Percentiles rank a stretch among this genome's conserved stretches.
These are phyloP conservation scores for Octodonta nipae DNA, from an alignment of 2,888 invertebrate species.

Conservation along the genomic window DNA sequence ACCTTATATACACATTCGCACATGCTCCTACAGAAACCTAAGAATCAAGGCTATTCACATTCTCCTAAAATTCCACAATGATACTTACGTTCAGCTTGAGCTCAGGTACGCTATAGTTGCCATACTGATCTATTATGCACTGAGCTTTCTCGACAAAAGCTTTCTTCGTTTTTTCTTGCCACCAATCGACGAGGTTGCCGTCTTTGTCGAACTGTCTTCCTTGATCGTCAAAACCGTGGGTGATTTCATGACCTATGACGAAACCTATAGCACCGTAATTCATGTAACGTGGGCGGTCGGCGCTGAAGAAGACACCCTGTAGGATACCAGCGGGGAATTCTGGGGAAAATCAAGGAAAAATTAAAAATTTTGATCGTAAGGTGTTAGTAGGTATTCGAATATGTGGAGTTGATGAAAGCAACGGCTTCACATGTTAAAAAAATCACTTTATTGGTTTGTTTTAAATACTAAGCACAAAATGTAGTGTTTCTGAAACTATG, in stretches of 20 bases:
- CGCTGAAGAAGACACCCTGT: slow-evolving; percentile 82
- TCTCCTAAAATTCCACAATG: no score
- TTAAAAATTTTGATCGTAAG: no score
- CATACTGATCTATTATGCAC: slow-evolving; percentile 88
- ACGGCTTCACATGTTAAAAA: no score
- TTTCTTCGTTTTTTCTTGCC: slow-evolving; percentile 70
- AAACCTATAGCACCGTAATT: slow-evolving; percentile 86
- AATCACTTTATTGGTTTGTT: no score
- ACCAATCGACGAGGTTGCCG: slow-evolving; percentile 88
- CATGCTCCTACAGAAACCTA: no score
- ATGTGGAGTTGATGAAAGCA: no score
- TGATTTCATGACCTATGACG: slow-evolving; percentile 85
- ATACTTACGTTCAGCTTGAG: slow-evolving; percentile 56
- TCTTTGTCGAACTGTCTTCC: slow-evolving; percentile 85
- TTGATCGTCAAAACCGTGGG: slow-evolving; percentile 80
- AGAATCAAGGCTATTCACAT: no score
- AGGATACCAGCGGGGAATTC: slow-evolving; percentile 89
- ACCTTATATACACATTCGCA: no score
- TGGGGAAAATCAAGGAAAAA: no score
- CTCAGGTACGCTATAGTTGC: slow-evolving; percentile 72
- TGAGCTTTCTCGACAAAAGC: slow-evolving; percentile 71
- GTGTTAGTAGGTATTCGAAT: no score
- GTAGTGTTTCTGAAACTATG: no score
- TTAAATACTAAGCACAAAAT: no score
- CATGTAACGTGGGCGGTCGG: slow-evolving; percentile 79